Conservation (phyloP, 92 coral and sea anemone genomes). For the Muricea muricata region DNA sequence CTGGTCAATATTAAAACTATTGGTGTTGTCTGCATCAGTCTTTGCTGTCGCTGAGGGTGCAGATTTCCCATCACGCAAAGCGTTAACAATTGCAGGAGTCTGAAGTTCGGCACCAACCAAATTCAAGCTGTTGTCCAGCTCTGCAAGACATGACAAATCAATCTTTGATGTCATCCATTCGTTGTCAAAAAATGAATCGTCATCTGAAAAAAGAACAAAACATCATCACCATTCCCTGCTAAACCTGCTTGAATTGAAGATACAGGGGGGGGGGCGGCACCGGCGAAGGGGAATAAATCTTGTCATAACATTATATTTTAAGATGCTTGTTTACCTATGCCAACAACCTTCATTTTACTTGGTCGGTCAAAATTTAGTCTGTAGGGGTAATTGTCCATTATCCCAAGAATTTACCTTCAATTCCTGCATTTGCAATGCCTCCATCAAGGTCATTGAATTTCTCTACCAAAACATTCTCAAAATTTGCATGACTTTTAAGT, state of each 20-base stretch:
- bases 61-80: conserved; percentile 10
- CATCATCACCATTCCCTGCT: neutral
- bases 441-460: conserved; percentile 7
- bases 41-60: neutral
- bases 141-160: conserved; percentile 64
- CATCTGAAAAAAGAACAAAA: conserved; percentile 49
- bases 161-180: conserved; percentile 97
- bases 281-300: too few species aligned
- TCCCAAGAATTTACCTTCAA: neutral
- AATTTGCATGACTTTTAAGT: neutral
- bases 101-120: neutral
- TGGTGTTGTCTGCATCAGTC: neutral
- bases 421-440: neutral
- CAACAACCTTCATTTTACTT: too few species aligned
- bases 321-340: too few species aligned
- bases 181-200: conserved; percentile 65
- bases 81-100: neutral
- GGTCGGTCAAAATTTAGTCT: too few species aligned
- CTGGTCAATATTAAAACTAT: neutral
- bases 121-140: conserved; percentile 24
- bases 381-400: neutral
- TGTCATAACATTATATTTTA: too few species aligned
- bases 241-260: too few species aligned
- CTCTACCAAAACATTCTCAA: conserved; percentile 13
- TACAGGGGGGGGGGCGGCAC: too few species aligned